phyloP scores from a whole-genome alignment of 2,888 invertebrate species.

The Latrodectus elegans region DNA sequence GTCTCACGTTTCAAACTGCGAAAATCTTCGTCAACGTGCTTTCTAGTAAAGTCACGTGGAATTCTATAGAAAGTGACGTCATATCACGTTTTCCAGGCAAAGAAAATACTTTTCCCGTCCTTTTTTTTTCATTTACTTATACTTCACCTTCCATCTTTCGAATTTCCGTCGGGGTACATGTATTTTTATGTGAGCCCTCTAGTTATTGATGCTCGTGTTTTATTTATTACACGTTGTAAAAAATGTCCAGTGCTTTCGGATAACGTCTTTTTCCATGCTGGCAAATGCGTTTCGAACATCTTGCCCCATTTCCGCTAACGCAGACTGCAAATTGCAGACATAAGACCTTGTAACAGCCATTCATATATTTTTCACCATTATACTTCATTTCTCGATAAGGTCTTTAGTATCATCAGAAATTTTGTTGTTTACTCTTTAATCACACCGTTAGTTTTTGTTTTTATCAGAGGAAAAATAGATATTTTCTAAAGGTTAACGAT shows the following conservation, averaged over 20 bases:
- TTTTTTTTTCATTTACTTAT: background rate
- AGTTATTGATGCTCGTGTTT: constrained; percentile 25
- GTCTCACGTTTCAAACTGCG: constrained; percentile 26
- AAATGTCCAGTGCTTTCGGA: constrained; percentile 29
- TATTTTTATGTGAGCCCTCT: constrained; percentile 4
- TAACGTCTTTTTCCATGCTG: constrained; percentile 23
- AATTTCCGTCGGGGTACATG: background rate
- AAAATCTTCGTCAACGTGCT: constrained; percentile 18
- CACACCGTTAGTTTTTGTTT: no score
- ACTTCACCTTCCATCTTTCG: background rate
- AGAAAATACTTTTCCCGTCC: no score
- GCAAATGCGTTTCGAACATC: constrained; percentile 11
- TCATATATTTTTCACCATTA: no score
- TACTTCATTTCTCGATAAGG: no score
- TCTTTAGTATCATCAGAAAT: no score
- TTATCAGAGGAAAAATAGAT: no score
- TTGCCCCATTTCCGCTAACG: constrained; percentile 28
- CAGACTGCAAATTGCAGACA: constrained; percentile 5
- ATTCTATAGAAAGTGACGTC: no score
- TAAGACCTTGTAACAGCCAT: background rate
- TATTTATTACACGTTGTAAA: constrained; percentile 45
- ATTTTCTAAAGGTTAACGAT: no score
- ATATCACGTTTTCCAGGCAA: no score
- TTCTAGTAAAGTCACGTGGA: constrained; percentile 4
- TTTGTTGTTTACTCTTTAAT: no score